Percentiles rank a stretch among this genome's conserved stretches.
Conservation (phyloP, 1,140 invertebrate species). For the Papilio helenus region DNA sequence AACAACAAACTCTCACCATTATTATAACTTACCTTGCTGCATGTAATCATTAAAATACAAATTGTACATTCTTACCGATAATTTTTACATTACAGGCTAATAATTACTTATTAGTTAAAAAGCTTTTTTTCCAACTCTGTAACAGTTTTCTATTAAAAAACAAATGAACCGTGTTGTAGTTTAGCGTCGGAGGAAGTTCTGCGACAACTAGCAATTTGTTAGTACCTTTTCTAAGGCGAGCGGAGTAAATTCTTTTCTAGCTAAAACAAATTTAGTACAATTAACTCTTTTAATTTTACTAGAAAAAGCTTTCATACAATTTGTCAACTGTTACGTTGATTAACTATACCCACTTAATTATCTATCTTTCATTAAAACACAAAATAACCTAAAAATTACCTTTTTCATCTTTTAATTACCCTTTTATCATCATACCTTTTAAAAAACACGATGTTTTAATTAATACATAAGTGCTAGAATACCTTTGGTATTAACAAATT, state of each 20-base stretch:
- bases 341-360: too few species aligned
- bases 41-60: too few species aligned
- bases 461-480: not conserved
- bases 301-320: not conserved
- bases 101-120: too few species aligned
- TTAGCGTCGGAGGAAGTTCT: not conserved
- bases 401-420: not conserved
- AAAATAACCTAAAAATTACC: not conserved
- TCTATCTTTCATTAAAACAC: too few species aligned
- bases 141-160: not conserved
- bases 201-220: conserved; percentile 13
- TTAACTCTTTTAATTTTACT: conserved; percentile 28
- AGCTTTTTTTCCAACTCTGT: not conserved
- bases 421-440: not conserved
- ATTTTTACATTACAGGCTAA: too few species aligned
- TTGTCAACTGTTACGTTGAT: not conserved
- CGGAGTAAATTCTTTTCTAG: conserved; percentile 48
- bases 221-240: conserved; percentile 40
- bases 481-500: conserved; percentile 4
- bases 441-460: not conserved
- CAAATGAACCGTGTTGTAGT: conserved; percentile 17
- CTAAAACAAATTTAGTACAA: conserved; percentile 48
- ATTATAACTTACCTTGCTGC: too few species aligned
- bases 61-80: too few species aligned
- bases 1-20: not conserved